Conservation (phyloP, 92 coral and sea anemone genomes). For the Diadumene lineata region DNA sequence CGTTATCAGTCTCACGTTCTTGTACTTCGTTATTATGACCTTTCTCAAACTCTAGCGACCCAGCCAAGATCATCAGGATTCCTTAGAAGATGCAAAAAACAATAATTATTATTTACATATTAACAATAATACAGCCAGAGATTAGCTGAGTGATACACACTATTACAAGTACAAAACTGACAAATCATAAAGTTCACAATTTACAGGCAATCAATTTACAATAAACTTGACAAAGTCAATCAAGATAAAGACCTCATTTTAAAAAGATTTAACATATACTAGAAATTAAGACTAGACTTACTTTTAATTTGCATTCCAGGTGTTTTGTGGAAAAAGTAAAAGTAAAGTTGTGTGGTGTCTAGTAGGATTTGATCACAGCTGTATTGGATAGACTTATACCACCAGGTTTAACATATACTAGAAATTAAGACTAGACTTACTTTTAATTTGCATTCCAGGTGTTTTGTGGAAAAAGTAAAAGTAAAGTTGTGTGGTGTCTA, state of each 20-base stretch:
- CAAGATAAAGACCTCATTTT: too few species aligned
- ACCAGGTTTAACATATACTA: too few species aligned
- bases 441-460: slow-evolving; percentile 88
- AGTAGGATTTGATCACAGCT: slow-evolving; percentile 88
- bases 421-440: slow-evolving; percentile 62
- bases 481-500: slow-evolving; percentile 83
- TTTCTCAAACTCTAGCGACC: slow-evolving; percentile 91
- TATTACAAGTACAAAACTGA: background rate
- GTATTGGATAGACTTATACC: too few species aligned
- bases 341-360: slow-evolving; percentile 84
- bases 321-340: slow-evolving; percentile 88
- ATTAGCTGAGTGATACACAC: background rate
- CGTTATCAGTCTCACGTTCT: slow-evolving; percentile 90
- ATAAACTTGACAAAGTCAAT: too few species aligned
- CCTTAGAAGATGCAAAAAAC: slow-evolving; percentile 45
- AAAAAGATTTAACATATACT: too few species aligned
- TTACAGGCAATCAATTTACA: too few species aligned
- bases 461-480: slow-evolving; percentile 92
- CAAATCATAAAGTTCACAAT: too few species aligned
- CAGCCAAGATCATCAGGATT: slow-evolving; percentile 91
- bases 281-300: slow-evolving; percentile 47
- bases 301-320: slow-evolving; percentile 91
- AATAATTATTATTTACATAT: background rate
- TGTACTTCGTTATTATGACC: slow-evolving; percentile 88
- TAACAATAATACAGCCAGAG: too few species aligned